Evolutionary conservation across 2,113 vertebrate genomes (phyloP).

Genomic region (Scopus umbretta): DNA sequence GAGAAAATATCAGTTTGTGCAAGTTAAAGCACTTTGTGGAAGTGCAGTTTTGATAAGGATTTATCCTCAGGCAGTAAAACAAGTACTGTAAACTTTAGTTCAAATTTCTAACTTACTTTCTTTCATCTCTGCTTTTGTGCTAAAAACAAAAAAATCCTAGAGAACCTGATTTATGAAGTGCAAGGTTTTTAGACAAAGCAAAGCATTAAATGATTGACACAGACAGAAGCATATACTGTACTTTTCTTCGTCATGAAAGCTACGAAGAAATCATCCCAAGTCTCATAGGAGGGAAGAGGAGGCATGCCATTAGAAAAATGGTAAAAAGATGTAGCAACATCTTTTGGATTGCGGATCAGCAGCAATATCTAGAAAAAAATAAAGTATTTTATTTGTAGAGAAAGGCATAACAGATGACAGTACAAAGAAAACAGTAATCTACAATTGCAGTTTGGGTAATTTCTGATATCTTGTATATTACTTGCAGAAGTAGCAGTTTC

Average conservation of each 20-base stretch:
- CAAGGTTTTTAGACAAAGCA: not conserved
- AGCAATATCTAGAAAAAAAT: conserved; percentile 31
- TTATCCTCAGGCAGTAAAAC: not conserved
- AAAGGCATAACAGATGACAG: not conserved
- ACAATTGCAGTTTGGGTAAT: not conserved
- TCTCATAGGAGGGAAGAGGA: not conserved
- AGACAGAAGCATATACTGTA: not conserved
- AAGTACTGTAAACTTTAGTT: not conserved
- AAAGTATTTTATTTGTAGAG: not conserved
- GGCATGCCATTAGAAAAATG: not conserved
- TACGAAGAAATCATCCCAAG: conserved; percentile 50
- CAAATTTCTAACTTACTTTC: not conserved
- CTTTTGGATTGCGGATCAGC: conserved; percentile 61
- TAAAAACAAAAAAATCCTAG: not conserved
- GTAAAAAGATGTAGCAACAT: conserved; percentile 51
- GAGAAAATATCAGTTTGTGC: not conserved
- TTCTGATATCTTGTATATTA: not conserved
- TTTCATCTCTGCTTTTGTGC: not conserved
- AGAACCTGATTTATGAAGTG: not conserved
- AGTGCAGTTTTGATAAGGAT: not conserved
- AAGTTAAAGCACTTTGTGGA: not conserved
- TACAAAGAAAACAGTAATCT: not conserved
- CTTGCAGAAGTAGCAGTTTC: not conserved
- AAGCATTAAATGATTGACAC: not conserved
- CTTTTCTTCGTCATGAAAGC: conserved; percentile 55